A percentile compares a stretch with the other conserved stretches of the same genome.
These are phyloP conservation scores for Synchiropus splendidus DNA, from an alignment of 2,113 vertebrate species.

Conservation along the genomic window DNA sequence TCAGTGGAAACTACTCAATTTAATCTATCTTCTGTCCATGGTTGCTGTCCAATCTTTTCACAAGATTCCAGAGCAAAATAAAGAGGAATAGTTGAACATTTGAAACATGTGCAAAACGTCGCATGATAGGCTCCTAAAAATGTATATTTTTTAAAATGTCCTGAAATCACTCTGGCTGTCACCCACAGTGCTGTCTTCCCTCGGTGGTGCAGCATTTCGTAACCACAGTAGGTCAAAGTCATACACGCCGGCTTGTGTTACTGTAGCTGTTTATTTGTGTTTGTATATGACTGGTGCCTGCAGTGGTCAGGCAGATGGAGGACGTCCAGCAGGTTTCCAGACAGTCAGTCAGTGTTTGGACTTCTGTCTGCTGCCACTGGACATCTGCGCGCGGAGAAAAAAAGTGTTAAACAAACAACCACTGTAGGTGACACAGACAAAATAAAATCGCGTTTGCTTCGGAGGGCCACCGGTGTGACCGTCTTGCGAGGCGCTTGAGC, in stretches of 20 bases:
- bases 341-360: slow-evolving; percentile 50
- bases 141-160: slow-evolving; percentile 8
- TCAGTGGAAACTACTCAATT: no score
- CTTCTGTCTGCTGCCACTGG: slow-evolving; percentile 40
- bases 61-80: no score
- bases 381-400: no score
- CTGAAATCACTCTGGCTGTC: neutral
- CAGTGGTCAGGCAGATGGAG: slow-evolving; percentile 45
- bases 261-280: slow-evolving; percentile 49
- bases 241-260: slow-evolving; percentile 21
- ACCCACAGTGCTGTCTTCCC: neutral
- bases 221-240: slow-evolving; percentile 33
- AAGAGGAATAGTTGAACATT: no score
- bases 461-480: no score
- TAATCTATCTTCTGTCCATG: no score
- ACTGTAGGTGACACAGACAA: no score
- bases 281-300: slow-evolving; percentile 42
- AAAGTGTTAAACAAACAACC: no score
- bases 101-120: no score
- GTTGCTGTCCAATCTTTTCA: no score
- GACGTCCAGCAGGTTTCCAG: slow-evolving; percentile 45
- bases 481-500: slow-evolving; percentile 35
- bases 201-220: slow-evolving; percentile 32
- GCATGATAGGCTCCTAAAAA: no score
- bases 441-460: no score